A percentile compares a stretch with the other conserved stretches of the same genome.
Conservation (phyloP, 2,113 vertebrate species). For the Phylloscopus trochiloides region DNA sequence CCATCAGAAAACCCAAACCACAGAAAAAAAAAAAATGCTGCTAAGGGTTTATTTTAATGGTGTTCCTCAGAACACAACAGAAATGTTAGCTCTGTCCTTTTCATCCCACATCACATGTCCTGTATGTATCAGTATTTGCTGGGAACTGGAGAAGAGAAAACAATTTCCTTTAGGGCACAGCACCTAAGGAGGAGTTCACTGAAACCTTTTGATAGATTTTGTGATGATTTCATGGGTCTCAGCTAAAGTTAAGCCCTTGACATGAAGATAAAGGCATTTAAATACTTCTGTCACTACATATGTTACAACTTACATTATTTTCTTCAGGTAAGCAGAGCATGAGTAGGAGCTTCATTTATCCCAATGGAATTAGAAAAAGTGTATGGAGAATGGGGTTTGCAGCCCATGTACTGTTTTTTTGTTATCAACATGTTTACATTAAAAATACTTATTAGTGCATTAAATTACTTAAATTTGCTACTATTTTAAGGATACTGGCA, state of each 20-base stretch:
- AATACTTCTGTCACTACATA: neutral
- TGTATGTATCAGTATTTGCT: neutral
- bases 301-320: neutral
- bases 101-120: neutral
- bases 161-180: neutral
- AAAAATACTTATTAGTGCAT: neutral
- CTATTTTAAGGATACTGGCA: neutral
- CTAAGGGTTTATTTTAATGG: neutral
- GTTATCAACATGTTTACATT: neutral
- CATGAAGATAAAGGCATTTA: neutral
- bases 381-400: neutral
- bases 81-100: neutral
- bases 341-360: neutral
- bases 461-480: neutral
- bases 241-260: neutral
- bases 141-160: neutral
- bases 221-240: neutral
- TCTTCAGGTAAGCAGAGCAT: neutral
- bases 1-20: neutral
- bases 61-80: neutral
- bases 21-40: neutral
- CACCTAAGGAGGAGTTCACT: neutral
- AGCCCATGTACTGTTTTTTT: rapidly evolving
- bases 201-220: neutral
- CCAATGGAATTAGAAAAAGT: neutral